A percentile compares a stretch with the other conserved stretches of the same genome.
These are phyloP conservation scores for Plemyria rubiginata DNA, from an alignment of 2,888 invertebrate species.

Conservation along the genomic window DNA sequence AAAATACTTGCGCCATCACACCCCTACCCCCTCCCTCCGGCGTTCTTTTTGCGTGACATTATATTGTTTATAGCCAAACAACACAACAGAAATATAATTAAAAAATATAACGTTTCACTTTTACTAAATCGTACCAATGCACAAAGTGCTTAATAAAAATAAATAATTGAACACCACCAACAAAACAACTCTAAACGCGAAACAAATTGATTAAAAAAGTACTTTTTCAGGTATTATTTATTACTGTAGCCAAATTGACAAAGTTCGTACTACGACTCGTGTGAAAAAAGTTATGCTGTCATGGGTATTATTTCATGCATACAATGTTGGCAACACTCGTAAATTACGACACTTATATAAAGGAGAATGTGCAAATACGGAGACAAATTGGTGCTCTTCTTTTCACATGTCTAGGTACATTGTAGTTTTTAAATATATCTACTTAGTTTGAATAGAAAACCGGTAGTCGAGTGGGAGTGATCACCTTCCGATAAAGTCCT, in stretches of 20 bases:
- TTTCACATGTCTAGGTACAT: neutral
- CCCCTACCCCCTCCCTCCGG: too few species aligned
- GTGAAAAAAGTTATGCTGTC: conserved; percentile 5
- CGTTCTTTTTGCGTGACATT: too few species aligned
- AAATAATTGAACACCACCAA: neutral
- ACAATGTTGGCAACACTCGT: neutral
- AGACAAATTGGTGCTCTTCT: neutral
- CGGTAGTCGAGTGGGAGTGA: too few species aligned
- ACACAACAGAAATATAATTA: neutral
- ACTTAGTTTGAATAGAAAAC: too few species aligned
- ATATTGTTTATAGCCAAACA: too few species aligned
- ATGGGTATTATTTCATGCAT: conserved; percentile 10
- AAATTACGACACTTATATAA: neutral
- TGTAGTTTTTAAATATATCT: too few species aligned
- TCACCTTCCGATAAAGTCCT: too few species aligned
- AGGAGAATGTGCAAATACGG: conserved; percentile 4
- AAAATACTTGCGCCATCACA: too few species aligned
- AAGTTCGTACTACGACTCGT: conserved; percentile 15
- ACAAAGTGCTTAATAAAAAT: neutral
- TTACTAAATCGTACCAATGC: neutral
- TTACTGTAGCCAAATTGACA: conserved; percentile 11
- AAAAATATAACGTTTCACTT: neutral
- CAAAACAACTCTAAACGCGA: neutral
- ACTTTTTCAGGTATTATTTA: neutral
- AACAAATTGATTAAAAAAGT: neutral